Evolutionary conservation across 2,888 invertebrate genomes (phyloP).

Genomic region (Caenorhabditis auriculariae): DNA sequence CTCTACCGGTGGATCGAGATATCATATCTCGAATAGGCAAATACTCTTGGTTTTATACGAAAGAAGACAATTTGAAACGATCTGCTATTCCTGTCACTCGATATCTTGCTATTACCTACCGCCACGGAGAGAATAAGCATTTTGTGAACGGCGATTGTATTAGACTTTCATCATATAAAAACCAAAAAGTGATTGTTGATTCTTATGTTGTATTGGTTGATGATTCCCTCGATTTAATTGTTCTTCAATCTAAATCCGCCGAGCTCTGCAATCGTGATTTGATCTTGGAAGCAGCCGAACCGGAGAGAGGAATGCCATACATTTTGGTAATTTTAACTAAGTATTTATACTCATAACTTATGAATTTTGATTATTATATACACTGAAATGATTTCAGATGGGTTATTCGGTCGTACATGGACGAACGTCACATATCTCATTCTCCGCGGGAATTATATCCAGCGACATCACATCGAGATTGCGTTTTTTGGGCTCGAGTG

Average conservation of each 20-base stretch:
- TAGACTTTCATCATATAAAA: constrained; percentile 19
- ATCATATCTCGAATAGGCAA: constrained; percentile 14
- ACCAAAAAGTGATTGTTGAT: constrained; percentile 19
- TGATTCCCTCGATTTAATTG: constrained; percentile 14
- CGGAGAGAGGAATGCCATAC: constrained; percentile 11
- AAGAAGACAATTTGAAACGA: constrained; percentile 20
- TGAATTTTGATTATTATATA: constrained; percentile 18
- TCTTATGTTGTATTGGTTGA: constrained; percentile 9
- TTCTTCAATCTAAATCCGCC: constrained; percentile 12
- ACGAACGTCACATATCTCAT: constrained; percentile 14
- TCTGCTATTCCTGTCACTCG: constrained; percentile 17
- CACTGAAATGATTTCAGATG: constrained; percentile 23
- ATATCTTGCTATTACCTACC: constrained; percentile 19
- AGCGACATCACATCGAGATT: constrained; percentile 10
- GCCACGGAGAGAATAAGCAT: constrained; percentile 19
- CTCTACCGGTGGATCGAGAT: constrained; percentile 15
- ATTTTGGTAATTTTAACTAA: constrained; percentile 9
- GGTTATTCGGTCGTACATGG: constrained; percentile 14
- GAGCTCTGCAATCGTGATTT: constrained; percentile 12
- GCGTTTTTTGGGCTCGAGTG: constrained; percentile 14
- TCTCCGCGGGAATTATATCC: constrained; percentile 12
- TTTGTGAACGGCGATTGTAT: constrained; percentile 15
- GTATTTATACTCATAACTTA: constrained; percentile 3
- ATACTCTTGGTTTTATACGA: constrained; percentile 23
- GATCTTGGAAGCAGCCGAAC: constrained; percentile 10